Conservation (phyloP, 1,140 invertebrate genomes). For the Cyclargus thomasi region DNA sequence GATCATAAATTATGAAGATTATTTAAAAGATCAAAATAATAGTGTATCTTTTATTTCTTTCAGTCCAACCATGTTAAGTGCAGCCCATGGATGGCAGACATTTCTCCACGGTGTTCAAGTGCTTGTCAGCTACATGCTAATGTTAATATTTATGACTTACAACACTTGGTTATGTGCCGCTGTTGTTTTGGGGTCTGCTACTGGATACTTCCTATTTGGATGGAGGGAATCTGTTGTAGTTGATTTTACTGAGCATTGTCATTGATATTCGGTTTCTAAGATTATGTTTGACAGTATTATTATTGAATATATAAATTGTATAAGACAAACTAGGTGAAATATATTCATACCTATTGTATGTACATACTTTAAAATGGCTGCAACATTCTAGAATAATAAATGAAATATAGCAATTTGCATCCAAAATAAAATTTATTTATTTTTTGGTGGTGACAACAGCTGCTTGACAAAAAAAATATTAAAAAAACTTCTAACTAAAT, state of each 20-base stretch:
- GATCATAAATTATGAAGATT: no score
- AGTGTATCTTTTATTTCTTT: conserved; percentile 28
- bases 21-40: no score
- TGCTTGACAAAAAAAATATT: background rate
- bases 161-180: conserved; percentile 95
- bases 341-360: conserved; percentile 63
- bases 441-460: conserved; percentile 16
- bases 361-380: conserved; percentile 44
- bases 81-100: conserved; percentile 90
- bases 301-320: conserved; percentile 39
- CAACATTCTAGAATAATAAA: conserved; percentile 45
- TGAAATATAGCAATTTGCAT: conserved; percentile 28
- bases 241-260: conserved; percentile 96
- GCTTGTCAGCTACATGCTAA: conserved; percentile 91
- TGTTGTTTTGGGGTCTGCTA: conserved; percentile 90
- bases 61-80: conserved; percentile 87
- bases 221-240: conserved; percentile 95
- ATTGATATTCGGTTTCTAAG: conserved; percentile 75
- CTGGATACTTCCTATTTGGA: conserved; percentile 96
- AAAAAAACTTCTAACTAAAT: background rate
- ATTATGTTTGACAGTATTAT: conserved; percentile 44
- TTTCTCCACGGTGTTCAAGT: conserved; percentile 90
- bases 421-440: conserved; percentile 10
- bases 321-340: conserved; percentile 47
- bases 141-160: conserved; percentile 99